phyloP scores from a whole-genome alignment of 23 tunicate species.

The Halocynthia roretzi region DNA sequence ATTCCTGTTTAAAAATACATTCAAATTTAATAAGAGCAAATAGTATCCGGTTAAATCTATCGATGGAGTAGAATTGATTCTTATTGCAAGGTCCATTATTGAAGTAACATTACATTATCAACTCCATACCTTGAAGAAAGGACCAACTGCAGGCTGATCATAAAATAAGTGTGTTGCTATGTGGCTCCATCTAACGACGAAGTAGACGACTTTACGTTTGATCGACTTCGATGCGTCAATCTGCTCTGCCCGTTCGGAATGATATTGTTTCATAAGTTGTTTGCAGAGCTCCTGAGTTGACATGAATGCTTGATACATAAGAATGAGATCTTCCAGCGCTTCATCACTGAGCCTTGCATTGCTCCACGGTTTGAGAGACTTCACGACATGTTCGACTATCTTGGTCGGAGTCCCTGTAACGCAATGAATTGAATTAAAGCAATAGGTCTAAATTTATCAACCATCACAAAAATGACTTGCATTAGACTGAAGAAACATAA shows the following conservation, averaged over 20 bases:
- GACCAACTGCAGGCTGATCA: constrained; percentile 23
- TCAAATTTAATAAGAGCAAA: neutral
- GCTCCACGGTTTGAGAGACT: constrained; percentile 70
- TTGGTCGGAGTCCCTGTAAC: constrained; percentile 60
- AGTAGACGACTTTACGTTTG: constrained; percentile 75
- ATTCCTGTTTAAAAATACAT: constrained; percentile 8
- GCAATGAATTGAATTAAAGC: neutral
- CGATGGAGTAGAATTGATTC: neutral
- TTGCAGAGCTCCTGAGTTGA: constrained; percentile 41
- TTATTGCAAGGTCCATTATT: constrained; percentile 4
- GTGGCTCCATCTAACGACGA: constrained; percentile 94
- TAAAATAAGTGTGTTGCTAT: constrained; percentile 37
- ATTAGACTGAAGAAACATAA: neutral
- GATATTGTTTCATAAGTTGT: constrained; percentile 46
- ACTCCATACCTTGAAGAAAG: constrained; percentile 55
- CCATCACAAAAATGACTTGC: too few species aligned
- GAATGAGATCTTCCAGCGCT: constrained; percentile 64
- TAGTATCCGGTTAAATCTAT: neutral
- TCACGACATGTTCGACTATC: constrained; percentile 72
- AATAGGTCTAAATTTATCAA: neutral
- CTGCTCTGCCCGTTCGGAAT: constrained; percentile 37
- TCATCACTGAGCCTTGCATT: constrained; percentile 34
- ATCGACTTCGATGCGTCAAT: constrained; percentile 36
- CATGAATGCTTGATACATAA: constrained; percentile 56
- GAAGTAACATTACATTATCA: neutral